Evolutionary conservation across 2,888 invertebrate genomes (phyloP), one percentile per base, ranked within the genome.

Genomic region (Drosophila fulvimacula): DNA sequence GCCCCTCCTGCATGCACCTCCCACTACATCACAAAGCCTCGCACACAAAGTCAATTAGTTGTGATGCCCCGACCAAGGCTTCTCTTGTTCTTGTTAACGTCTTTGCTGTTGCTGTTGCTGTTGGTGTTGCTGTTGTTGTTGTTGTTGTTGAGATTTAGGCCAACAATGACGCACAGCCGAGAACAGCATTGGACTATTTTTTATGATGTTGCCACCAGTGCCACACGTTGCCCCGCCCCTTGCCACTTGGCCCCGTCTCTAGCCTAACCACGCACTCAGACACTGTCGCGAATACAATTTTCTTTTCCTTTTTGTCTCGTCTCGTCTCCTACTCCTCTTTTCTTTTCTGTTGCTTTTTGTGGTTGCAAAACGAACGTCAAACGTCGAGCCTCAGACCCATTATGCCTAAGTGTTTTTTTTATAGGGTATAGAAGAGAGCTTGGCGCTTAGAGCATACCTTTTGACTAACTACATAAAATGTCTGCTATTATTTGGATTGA

Each of bases 1-100:
- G 9, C 21, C 39, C 53, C n/a, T 11, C 34, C 51, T 21, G 15
- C 36, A 13, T 17, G 9, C 39, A 32, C n/a, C 46, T 41, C 10
- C 38, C 51, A 52, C 55, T 1, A 10, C 53, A 62, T 24, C 68
- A 70, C 58, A 69, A 49, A 69, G 53, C 39, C 52, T 55, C 73
- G 62, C 66, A 77, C 63, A 73, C 76, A 76, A 82, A 88, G 88
- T 84, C 84, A 84, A 84, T 84, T 80, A 84, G 88, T 85, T 80
- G 80, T 79, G 85, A 82, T 83, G 87, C 76, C 65, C 49, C 76
- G 63, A 27, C 72, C 60, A 71, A 76, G 76, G 64, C 72, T 74
- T 76, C 53, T 63, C 62, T 52, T 61, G 65, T 62, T 44, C 64
- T 38, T 42, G 57, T 63, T 58, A 34, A 30, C 10, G 24, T 38